Evolutionary conservation across 2,113 vertebrate species (phyloP).

Genomic region (Cricetomys ansorgei): DNA sequence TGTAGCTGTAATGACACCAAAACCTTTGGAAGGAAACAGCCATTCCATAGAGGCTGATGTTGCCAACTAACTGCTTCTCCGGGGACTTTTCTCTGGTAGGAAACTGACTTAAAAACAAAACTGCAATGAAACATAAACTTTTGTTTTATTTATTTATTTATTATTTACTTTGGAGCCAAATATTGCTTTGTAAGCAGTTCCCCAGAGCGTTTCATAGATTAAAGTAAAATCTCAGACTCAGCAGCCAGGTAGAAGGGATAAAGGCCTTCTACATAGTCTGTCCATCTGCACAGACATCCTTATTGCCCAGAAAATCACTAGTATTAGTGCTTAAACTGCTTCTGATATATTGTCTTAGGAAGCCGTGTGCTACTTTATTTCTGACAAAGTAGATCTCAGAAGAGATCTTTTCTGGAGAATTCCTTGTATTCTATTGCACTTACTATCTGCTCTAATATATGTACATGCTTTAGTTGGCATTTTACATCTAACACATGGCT

Average conservation of each 20-base stretch:
- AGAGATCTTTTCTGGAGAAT: background rate
- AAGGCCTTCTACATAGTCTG: constrained; percentile 8
- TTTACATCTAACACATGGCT: constrained; percentile 61
- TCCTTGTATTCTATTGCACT: constrained; percentile 33
- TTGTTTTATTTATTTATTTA: background rate
- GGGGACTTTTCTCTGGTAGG: constrained; percentile 30
- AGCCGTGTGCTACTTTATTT: background rate
- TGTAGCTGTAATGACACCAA: constrained; percentile 1
- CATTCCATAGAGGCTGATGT: constrained; percentile 55
- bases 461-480: constrained; percentile 1
- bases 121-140: constrained; percentile 30
- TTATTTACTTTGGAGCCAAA: constrained; percentile 8
- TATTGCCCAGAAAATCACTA: background rate
- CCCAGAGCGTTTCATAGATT: constrained; percentile 5
- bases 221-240: constrained; percentile 56
- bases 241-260: background rate
- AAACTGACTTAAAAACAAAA: constrained; percentile 13
- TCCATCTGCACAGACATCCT: background rate
- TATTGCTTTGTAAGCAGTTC: constrained; percentile 35
- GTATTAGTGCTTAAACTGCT: background rate
- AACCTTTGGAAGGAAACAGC: constrained; percentile 54
- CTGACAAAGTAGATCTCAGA: background rate
- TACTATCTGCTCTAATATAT: constrained; percentile 4
- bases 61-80: constrained; percentile 51
- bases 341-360: background rate